Evolutionary conservation across 2,888 invertebrate genomes (phyloP), one percentile per base, ranked within the genome.

Genomic region (Agrilus biguttatus): DNA sequence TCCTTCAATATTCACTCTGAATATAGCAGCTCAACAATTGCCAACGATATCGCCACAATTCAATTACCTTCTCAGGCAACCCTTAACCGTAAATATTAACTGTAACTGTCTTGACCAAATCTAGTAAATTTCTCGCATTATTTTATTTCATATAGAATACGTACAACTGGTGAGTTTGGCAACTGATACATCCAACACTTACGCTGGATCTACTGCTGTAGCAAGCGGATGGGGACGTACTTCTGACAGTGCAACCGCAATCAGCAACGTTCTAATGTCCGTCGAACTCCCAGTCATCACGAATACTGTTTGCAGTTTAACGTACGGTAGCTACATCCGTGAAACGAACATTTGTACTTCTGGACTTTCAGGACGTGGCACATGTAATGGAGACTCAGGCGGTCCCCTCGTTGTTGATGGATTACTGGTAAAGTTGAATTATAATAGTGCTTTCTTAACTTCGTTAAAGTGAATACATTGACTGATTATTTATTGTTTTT

Each of bases 141-240:
- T 23, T 23, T 23, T 23, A 8, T 23, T 23, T 23, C 6, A 6
- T 23, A 23, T 8, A 23, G 23, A 23, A 8, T 23, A 23, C 7
- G 23, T 23, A 2, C 23, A 23, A 7, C 6, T 23, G 8, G 23
- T 8, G 8, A 8, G 5, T 23, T 23, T 23, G 23, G 23, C 23
- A 23, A 6, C 23, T 23, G 23, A 23, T 8, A 23, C 23, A 6
- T 23, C 23, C 28, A 45, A 51, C 35, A 58, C 57, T 13, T 69
- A 67, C 39, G 60, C 59, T 37, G 62, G 63, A 39, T 60, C 61
- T 39, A 48, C 58, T 21, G 66, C 62, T 23, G 56, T 63, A 7
- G 68, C 67, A 37, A 68, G 67, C 13, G 71, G 71, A 8, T 72
- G 71, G 71, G 71, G 72, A 8, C 62, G 61, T 34, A 62, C 60